phyloP scores from a whole-genome alignment of 2,113 vertebrate genomes.

The Callaeas wilsoni region DNA sequence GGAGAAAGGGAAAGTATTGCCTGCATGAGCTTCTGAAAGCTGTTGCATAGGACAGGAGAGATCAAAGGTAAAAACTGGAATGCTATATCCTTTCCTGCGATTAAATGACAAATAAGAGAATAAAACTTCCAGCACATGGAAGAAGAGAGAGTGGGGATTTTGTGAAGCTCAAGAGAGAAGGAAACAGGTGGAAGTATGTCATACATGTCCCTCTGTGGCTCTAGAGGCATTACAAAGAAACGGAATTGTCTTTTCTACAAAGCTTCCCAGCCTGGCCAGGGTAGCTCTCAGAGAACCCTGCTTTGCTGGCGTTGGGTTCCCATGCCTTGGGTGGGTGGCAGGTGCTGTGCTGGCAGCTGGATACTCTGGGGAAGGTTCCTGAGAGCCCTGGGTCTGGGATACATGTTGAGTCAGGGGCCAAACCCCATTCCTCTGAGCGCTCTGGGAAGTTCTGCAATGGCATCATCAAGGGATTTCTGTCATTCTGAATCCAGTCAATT shows the following conservation, averaged over 20 bases:
- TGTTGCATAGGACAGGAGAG: neutral
- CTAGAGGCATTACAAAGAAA: neutral
- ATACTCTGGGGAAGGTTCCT: neutral
- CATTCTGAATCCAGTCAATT: neutral
- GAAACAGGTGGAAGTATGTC: neutral
- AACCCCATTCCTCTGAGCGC: neutral
- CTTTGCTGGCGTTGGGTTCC: neutral
- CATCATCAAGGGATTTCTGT: neutral
- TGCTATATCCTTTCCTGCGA: neutral
- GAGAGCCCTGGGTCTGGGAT: neutral
- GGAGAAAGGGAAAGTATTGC: neutral
- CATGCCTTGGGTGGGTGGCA: accelerated
- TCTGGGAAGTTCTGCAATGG: neutral
- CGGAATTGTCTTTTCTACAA: neutral
- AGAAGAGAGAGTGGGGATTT: neutral
- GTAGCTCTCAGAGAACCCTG: neutral
- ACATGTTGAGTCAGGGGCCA: accelerated
- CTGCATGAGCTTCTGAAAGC: neutral
- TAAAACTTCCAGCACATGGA: neutral
- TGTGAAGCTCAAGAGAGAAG: neutral
- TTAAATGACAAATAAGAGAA: neutral
- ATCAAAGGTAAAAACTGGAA: neutral
- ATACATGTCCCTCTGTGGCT: neutral
- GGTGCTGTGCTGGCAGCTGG: neutral
- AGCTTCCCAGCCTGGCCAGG: accelerated